Conservation (phyloP, 2,113 vertebrate species). For the Brachyistius frenatus region DNA sequence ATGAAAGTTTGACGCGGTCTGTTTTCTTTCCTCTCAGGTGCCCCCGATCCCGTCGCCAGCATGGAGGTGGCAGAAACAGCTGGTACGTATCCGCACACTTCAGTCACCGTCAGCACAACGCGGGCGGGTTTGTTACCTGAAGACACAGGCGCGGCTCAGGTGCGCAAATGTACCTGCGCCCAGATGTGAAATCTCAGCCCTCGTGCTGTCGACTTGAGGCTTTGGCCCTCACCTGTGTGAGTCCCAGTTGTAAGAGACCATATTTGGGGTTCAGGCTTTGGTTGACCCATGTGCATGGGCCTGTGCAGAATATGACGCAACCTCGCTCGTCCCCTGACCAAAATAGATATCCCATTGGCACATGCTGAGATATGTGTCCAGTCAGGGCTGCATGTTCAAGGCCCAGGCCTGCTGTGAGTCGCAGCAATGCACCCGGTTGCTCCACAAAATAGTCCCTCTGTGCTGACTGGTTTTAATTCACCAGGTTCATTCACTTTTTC, state of each 20-base stretch:
- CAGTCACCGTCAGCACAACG: no score
- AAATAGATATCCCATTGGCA: conserved; percentile 67
- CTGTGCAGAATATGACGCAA: conserved; percentile 69
- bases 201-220: background rate
- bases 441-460: background rate
- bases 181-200: background rate
- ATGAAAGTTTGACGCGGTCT: conserved; percentile 53
- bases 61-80: conserved; percentile 95
- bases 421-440: conserved; percentile 8
- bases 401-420: conserved; percentile 1
- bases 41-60: conserved; percentile 88
- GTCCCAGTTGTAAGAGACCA: background rate
- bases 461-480: conserved; percentile 18
- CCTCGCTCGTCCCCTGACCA: conserved; percentile 36
- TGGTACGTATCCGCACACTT: conserved; percentile 83
- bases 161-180: background rate
- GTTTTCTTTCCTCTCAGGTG: conserved; percentile 81
- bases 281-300: conserved; percentile 44
- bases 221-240: no score
- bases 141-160: background rate
- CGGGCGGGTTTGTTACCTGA: no score
- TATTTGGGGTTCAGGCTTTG: conserved; percentile 51
- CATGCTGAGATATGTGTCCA: conserved; percentile 21
- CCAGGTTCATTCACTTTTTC: conserved; percentile 40
- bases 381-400: conserved; percentile 20